These are phyloP conservation scores for Pangasius mekongensis DNA, from an alignment of 2,797 vertebrate species.

Conservation along the genomic window DNA sequence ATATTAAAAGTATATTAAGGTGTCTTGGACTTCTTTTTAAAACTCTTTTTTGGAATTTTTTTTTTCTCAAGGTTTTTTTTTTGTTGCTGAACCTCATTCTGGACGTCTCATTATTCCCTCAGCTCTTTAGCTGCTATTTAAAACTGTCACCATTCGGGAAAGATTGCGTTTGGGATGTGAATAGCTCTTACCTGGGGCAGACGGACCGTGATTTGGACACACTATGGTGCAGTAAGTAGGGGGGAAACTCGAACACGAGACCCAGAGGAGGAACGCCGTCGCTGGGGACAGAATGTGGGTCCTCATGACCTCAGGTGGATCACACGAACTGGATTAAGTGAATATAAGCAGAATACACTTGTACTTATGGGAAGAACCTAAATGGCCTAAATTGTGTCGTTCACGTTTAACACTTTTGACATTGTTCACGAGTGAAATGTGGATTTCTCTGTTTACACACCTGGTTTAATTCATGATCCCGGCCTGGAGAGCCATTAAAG, in stretches of 20 bases:
- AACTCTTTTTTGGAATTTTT: not conserved
- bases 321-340: conserved; percentile 9
- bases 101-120: conserved; percentile 22
- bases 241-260: not conserved
- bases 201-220: conserved; percentile 18
- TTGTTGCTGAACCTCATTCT: conserved; percentile 17
- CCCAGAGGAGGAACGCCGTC: not conserved
- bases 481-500: not conserved
- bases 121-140: conserved; percentile 15
- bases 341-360: not conserved
- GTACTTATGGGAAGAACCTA: not conserved
- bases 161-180: conserved; percentile 16
- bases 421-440: not conserved
- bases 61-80: not conserved
- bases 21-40: not conserved
- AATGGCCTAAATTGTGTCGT: not conserved
- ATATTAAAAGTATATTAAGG: too few species aligned
- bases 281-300: conserved; percentile 21
- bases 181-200: conserved; percentile 32
- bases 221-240: not conserved
- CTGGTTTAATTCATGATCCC: not conserved
- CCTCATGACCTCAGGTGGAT: conserved; percentile 12
- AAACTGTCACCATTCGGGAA: conserved; percentile 32
- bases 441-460: not conserved
- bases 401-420: not conserved